Evolutionary conservation across 1,140 invertebrate genomes (phyloP).

Genomic region (Drosophila rhopaloa): DNA sequence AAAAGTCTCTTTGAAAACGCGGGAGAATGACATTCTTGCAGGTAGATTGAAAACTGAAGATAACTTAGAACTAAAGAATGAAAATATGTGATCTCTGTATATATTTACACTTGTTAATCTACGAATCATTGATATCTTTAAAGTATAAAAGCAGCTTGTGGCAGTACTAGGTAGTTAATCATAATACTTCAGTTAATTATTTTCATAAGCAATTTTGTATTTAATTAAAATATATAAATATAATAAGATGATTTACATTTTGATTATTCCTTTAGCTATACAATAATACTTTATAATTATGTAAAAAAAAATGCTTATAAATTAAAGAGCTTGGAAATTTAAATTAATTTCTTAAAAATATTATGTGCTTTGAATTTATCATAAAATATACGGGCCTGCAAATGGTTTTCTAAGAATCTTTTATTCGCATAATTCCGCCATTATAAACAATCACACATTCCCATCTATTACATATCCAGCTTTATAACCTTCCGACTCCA

Average conservation of each 20-base stretch:
- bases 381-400: constrained; percentile 13
- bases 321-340: too few relatives aligned
- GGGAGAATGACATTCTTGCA: constrained; percentile 5
- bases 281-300: neutral
- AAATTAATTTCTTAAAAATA: neutral
- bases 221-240: too few relatives aligned
- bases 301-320: constrained; percentile 4
- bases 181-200: too few relatives aligned
- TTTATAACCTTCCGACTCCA: constrained; percentile 3
- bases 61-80: neutral
- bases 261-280: too few relatives aligned
- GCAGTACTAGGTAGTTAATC: too few relatives aligned
- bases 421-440: constrained; percentile 22
- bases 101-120: too few relatives aligned
- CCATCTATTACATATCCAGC: constrained; percentile 22
- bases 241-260: too few relatives aligned
- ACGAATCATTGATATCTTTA: too few relatives aligned
- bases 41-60: neutral
- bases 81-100: neutral
- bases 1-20: neutral
- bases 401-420: constrained; percentile 10
- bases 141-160: too few relatives aligned
- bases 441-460: constrained; percentile 23
- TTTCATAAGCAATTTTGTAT: too few relatives aligned
- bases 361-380: constrained; percentile 18